phyloP scores from a whole-genome alignment of 2,113 vertebrate genomes.

The Callocephalon fimbriatum region DNA sequence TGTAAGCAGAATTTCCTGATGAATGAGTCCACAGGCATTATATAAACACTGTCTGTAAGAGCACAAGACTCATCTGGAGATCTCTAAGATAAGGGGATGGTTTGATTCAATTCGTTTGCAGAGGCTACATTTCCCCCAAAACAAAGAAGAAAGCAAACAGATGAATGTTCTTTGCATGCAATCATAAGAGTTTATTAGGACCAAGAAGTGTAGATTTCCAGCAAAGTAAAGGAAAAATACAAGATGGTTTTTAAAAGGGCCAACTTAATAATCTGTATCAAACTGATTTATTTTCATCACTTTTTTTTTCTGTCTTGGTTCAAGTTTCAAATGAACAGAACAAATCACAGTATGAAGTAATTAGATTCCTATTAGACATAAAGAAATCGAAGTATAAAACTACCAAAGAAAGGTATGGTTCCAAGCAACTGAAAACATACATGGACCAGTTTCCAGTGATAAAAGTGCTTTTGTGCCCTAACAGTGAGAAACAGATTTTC shows the following conservation, averaged over 20 bases:
- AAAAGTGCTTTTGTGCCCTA: background rate
- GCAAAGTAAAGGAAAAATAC: background rate
- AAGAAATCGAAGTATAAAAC: background rate
- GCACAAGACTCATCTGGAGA: background rate
- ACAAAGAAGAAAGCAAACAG: background rate
- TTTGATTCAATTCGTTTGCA: background rate
- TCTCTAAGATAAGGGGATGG: background rate
- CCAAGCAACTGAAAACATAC: background rate
- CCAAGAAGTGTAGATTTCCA: background rate
- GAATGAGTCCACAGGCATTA: background rate
- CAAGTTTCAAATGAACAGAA: background rate
- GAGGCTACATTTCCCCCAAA: background rate
- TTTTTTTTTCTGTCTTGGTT: background rate
- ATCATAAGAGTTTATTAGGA: background rate
- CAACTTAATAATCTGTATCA: background rate
- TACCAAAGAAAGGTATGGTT: fast-evolving
- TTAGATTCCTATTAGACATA: background rate
- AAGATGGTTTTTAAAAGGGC: background rate
- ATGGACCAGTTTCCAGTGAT: fast-evolving
- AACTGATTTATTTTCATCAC: background rate
- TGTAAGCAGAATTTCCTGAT: background rate
- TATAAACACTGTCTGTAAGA: background rate
- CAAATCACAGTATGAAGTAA: background rate
- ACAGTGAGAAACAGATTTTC: background rate
- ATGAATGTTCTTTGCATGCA: background rate